Base-by-base conservation (phyloP, 2,797 vertebrate species). In the Aulostomus chinensis region DNA sequence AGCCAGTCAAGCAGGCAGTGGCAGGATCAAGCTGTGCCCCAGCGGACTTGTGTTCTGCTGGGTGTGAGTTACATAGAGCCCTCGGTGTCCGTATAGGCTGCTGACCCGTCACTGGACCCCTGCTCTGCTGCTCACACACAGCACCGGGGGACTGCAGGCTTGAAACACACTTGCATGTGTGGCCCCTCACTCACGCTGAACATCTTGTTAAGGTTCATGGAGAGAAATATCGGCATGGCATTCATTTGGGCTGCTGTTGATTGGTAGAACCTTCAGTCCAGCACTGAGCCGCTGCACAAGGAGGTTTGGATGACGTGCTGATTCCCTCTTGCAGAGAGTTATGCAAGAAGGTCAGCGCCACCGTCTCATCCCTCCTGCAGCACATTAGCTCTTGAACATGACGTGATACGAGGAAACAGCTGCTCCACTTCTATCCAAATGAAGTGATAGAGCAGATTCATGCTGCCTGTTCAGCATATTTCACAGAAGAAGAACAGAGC, bases 31-130 rank as follows among this genome's bases (percentile, higher is more conserved):
- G 68, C 68, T 70, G 64, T 47, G 54, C 64, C 83, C 74, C 76
- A 12, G 63, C 33, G 74, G 74, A 74, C 72, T 59, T 62, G 4
- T 74, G 76, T 68, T 70, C 63, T 68, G 66, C 32, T 8, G 60
- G 76, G 81, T 86, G 68, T 86, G 77, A 29, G 77, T 87, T 86
- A 87, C 85, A 87, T 76, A 74, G 76, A 83, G 59, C 78, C 71
- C 73, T 80, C 28, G 38, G 68, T 78, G 76, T 85, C 78, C 81
- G 80, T 70, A 53, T 43, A 50, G 68, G 45, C 67, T 72, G 59
- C 68, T 85, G 85, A 82, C 84, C 84, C 73, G 26, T 77, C 73
- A 73, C 68, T 41, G 68, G 70, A 80, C 66, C 78, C 52, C 68
- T 40, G 9, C 24, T 38, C 30, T n/a, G 6, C 31, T 2, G 51